Conservation (phyloP, 1,140 invertebrate genomes). For the Drosophila orosa region DNA sequence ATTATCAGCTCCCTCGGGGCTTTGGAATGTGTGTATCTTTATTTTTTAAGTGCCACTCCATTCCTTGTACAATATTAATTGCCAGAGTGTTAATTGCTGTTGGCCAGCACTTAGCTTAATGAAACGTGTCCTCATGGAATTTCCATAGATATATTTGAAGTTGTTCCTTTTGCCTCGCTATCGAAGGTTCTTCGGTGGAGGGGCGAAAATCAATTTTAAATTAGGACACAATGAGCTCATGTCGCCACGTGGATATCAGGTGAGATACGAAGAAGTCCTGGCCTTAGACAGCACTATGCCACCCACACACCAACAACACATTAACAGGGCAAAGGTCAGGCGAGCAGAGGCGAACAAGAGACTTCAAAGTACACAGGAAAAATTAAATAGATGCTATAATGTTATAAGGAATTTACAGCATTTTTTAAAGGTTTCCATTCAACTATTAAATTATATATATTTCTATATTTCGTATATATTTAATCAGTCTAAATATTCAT, state of each 20-base stretch:
- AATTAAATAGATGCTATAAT: not conserved
- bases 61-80: constrained; percentile 32
- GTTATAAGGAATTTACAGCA: not conserved
- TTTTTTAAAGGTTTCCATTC: not conserved
- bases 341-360: constrained; percentile 12
- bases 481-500: not conserved
- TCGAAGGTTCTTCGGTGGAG: constrained; percentile 1
- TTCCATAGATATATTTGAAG: constrained; percentile 49
- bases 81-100: constrained; percentile 54
- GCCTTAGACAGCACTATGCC: constrained; percentile 6
- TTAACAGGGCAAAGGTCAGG: constrained; percentile 55
- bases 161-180: constrained; percentile 4
- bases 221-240: constrained; percentile 78
- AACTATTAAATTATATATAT: not conserved
- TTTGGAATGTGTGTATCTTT: constrained; percentile 8
- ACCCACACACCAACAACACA: constrained; percentile 18
- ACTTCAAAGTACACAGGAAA: constrained; percentile 16
- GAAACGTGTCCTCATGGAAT: constrained; percentile 41
- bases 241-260: constrained; percentile 57
- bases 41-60: constrained; percentile 10
- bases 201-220: constrained; percentile 75
- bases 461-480: not conserved
- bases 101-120: constrained; percentile 63
- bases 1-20: not conserved
- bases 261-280: constrained; percentile 28